Conservation (phyloP, 2,888 invertebrate species). For the Agrochola lota region DNA sequence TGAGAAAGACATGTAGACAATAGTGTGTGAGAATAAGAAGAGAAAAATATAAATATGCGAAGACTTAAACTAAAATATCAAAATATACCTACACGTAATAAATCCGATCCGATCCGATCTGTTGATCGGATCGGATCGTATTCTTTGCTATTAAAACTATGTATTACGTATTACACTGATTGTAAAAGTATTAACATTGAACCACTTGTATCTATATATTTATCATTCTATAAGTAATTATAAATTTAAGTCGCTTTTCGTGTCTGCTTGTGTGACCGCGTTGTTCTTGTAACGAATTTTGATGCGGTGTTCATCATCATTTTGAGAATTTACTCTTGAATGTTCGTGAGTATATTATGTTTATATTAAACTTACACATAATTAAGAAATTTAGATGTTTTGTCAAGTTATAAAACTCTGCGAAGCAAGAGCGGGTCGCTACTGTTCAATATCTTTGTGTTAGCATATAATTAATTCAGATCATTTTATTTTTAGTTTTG, state of each 20-base stretch:
- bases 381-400: not conserved
- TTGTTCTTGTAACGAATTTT: not conserved
- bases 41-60: too few species aligned
- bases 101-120: too few species aligned
- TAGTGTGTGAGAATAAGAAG: too few species aligned
- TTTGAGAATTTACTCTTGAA: not conserved
- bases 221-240: not conserved
- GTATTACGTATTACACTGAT: not conserved
- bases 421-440: not conserved
- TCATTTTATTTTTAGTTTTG: too few species aligned
- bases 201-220: too few species aligned
- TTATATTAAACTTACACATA: not conserved
- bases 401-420: not conserved
- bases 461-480: too few species aligned
- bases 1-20: too few species aligned
- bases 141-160: not conserved
- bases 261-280: not conserved
- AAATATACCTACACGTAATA: too few species aligned
- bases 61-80: too few species aligned
- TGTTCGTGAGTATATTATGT: not conserved
- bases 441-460: not conserved
- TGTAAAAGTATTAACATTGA: not conserved
- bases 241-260: not conserved
- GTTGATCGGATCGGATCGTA: too few species aligned
- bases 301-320: not conserved